A percentile compares a stretch with the other conserved stretches of the same genome.
These are phyloP conservation scores for Celastrina argiolus DNA, from an alignment of 2,888 invertebrate species.

Conservation along the genomic window DNA sequence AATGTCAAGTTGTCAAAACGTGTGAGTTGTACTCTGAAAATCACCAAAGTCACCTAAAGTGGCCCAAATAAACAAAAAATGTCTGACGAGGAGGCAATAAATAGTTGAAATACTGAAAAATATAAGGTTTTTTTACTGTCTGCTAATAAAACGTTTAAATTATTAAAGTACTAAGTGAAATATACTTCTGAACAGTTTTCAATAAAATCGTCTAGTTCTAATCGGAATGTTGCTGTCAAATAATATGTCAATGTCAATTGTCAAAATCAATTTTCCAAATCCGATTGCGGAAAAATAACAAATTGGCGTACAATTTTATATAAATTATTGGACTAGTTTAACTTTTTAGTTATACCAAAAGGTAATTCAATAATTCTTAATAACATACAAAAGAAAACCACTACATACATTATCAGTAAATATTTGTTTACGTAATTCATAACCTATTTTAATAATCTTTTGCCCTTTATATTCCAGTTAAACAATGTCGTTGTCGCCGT, in stretches of 20 bases:
- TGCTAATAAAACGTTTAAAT: no score
- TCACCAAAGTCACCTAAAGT: no score
- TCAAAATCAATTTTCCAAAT: background rate
- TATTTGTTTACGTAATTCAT: conserved; percentile 39
- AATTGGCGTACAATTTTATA: background rate
- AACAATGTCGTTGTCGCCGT: conserved; percentile 81
- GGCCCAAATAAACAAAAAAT: no score
- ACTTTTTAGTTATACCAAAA: background rate
- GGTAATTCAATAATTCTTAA: background rate
- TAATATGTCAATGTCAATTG: background rate
- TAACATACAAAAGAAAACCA: background rate
- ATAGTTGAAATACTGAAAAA: no score
- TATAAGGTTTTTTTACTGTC: no score
- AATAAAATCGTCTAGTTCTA: no score
- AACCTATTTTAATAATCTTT: conserved; percentile 28
- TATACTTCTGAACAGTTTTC: no score
- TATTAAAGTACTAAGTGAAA: no score
- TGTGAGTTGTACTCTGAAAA: no score
- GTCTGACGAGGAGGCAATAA: no score
- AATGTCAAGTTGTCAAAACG: no score
- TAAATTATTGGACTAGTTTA: background rate
- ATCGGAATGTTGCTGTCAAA: background rate
- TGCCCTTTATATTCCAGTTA: conserved; percentile 30
- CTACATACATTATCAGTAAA: background rate
- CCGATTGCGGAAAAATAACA: background rate